phyloP scores from a whole-genome alignment of 2,888 invertebrate genomes.

The Spilarctia lutea region DNA sequence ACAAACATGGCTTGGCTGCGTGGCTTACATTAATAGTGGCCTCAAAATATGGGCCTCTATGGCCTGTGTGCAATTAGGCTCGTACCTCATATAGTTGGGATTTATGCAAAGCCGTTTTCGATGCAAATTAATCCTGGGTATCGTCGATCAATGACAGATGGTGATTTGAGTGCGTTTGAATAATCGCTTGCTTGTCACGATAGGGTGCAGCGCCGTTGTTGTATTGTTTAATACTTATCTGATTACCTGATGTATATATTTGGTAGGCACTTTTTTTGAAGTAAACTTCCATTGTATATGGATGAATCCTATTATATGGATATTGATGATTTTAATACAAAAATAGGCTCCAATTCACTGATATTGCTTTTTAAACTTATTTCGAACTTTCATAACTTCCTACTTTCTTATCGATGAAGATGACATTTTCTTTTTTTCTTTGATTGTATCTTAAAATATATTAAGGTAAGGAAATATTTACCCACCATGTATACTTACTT shows the following conservation, averaged over 20 bases:
- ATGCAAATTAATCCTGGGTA: constrained; percentile 74
- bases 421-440: neutral
- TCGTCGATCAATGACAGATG: constrained; percentile 73
- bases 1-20: constrained; percentile 37
- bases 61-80: constrained; percentile 56
- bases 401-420: neutral
- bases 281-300: neutral
- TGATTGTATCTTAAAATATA: too few relatives aligned
- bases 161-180: constrained; percentile 71
- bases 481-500: neutral
- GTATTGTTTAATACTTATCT: constrained; percentile 34
- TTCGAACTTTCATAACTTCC: neutral
- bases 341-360: neutral
- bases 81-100: constrained; percentile 58
- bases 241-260: constrained; percentile 13
- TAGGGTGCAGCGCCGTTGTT: constrained; percentile 27
- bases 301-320: neutral
- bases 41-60: constrained; percentile 28
- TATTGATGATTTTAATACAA: neutral
- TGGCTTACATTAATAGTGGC: constrained; percentile 26
- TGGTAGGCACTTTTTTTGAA: neutral
- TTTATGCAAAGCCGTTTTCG: constrained; percentile 70
- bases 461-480: too few relatives aligned
- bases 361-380: neutral
- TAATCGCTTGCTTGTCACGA: constrained; percentile 59